These are phyloP conservation scores for Mormyrus lacerda DNA, from an alignment of 2,113 vertebrate species.

Conservation along the genomic window DNA sequence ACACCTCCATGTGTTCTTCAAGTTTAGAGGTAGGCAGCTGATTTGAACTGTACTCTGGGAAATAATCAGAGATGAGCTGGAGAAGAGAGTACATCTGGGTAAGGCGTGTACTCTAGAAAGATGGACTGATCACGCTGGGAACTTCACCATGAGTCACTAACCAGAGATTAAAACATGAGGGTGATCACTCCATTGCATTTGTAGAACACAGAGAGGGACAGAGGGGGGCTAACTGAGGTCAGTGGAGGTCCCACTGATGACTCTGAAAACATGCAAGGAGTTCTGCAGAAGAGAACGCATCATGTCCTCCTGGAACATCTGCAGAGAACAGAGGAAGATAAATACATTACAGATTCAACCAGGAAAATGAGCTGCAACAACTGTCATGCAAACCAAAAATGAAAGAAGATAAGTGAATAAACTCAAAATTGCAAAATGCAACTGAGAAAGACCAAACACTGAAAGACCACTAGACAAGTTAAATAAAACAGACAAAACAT, in stretches of 20 bases:
- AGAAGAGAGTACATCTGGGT: background rate
- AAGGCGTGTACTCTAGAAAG: background rate
- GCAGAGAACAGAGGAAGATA: background rate
- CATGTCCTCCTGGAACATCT: constrained; percentile 86
- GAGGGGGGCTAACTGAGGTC: constrained; percentile 62
- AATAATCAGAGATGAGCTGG: background rate
- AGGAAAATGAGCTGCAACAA: constrained; percentile 24
- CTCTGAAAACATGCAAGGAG: constrained; percentile 87
- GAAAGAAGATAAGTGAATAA: background rate
- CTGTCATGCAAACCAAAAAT: constrained; percentile 27
- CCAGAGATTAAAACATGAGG: background rate
- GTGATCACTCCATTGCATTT: background rate
- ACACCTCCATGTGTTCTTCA: background rate
- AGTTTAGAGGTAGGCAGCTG: background rate
- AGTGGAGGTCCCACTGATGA: constrained; percentile 82
- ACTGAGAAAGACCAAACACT: background rate
- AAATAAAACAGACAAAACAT: background rate
- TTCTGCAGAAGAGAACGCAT: constrained; percentile 80
- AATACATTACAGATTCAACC: constrained; percentile 23
- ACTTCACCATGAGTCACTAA: background rate
- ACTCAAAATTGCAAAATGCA: background rate
- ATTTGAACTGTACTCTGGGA: background rate
- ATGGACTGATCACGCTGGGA: background rate
- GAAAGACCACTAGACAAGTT: background rate
- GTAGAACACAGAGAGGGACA: background rate